Evolutionary conservation across 1,140 invertebrate genomes (phyloP).

Genomic region (Arion vulgaris): DNA sequence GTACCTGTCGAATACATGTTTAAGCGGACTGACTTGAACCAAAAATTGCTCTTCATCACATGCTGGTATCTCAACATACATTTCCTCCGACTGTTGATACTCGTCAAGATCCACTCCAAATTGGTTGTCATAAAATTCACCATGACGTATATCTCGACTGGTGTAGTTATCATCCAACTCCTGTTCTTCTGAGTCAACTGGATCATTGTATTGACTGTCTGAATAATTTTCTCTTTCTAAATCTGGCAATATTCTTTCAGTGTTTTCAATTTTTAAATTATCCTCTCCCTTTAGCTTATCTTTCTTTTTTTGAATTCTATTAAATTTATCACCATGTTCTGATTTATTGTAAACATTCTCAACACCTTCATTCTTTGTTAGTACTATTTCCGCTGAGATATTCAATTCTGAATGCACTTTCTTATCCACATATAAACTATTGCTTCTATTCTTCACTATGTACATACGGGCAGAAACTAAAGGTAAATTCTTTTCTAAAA

Average conservation of each 20-base stretch:
- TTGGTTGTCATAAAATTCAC: constrained; percentile 4
- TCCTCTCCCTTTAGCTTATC: background rate
- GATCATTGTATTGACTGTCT: constrained; percentile 19
- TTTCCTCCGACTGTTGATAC: background rate
- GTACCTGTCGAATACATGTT: constrained; percentile 52
- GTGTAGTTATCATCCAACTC: background rate
- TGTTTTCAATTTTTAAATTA: background rate
- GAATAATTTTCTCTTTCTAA: background rate
- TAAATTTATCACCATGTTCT: no score
- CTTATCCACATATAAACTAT: no score
- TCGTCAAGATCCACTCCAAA: background rate
- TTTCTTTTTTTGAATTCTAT: background rate
- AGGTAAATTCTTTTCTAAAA: background rate
- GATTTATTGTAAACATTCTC: no score
- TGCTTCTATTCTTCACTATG: background rate
- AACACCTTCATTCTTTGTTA: no score
- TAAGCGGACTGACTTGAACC: constrained; percentile 57
- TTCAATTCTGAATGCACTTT: no score
- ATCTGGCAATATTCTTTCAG: background rate
- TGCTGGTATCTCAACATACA: constrained; percentile 33
- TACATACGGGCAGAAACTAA: background rate
- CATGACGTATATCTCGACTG: background rate
- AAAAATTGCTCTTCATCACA: constrained; percentile 65
- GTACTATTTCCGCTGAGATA: background rate
- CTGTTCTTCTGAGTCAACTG: background rate